These are phyloP conservation scores for Caenorhabditis parvicauda DNA, from an alignment of 2,888 invertebrate species.

Conservation along the genomic window DNA sequence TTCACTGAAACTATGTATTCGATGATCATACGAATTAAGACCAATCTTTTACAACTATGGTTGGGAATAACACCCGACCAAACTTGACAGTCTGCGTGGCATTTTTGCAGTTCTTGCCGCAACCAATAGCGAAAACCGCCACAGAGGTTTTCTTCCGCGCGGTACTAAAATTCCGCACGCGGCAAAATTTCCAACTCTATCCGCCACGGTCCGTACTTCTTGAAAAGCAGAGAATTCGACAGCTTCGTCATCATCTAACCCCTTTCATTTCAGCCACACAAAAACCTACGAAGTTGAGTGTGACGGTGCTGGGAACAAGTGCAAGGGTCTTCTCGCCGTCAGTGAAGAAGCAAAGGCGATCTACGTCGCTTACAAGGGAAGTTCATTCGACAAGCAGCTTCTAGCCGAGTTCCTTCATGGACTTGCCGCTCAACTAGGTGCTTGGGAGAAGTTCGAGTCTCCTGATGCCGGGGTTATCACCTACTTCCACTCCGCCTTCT, in stretches of 20 bases:
- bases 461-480: conserved; percentile 59
- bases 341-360: conserved; percentile 57
- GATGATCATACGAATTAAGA: too few species aligned
- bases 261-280: conserved; percentile 36
- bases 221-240: neutral
- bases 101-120: too few species aligned
- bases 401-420: conserved; percentile 57
- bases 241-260: conserved; percentile 2
- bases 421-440: conserved; percentile 59
- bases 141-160: too few species aligned
- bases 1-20: too few species aligned
- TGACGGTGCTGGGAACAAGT: conserved; percentile 46
- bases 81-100: too few species aligned
- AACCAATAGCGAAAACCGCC: too few species aligned
- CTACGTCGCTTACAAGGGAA: conserved; percentile 59
- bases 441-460: conserved; percentile 60
- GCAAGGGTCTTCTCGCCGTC: conserved; percentile 55
- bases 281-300: conserved; percentile 58
- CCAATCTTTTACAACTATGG: too few species aligned
- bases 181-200: too few species aligned
- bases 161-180: too few species aligned
- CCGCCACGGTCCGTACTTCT: too few species aligned
- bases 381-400: conserved; percentile 55
- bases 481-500: conserved; percentile 59
- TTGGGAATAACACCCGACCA: too few species aligned